phyloP scores from a whole-genome alignment of 2,113 vertebrate genomes.

The Polypterus bichir region DNA sequence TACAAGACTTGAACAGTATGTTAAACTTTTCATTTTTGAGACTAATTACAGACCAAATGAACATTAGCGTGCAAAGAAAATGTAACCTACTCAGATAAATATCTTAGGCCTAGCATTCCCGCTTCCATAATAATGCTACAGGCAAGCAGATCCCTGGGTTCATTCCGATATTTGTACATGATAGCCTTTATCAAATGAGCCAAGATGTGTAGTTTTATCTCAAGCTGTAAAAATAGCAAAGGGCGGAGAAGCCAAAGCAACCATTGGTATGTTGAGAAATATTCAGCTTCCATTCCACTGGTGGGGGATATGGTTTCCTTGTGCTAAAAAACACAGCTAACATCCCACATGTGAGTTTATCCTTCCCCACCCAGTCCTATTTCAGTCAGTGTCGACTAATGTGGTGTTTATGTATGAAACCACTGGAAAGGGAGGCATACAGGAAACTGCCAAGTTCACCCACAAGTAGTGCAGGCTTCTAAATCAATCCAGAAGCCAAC shows the following conservation, averaged over 20 bases:
- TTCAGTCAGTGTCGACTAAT: slow-evolving; percentile 34
- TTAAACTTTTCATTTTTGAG: neutral
- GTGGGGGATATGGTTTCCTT: slow-evolving; percentile 32
- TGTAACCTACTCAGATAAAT: slow-evolving; percentile 10
- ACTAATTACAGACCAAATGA: neutral
- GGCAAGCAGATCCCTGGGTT: slow-evolving; percentile 4
- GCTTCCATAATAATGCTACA: slow-evolving; percentile 1
- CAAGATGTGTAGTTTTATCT: slow-evolving; percentile 10
- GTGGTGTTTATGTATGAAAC: slow-evolving; percentile 35
- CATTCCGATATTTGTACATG: neutral
- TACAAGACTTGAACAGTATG: neutral
- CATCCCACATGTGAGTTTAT: slow-evolving; percentile 43
- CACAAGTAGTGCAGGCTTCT: neutral
- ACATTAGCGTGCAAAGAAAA: slow-evolving; percentile 3
- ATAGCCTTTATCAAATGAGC: neutral
- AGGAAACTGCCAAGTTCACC: slow-evolving; percentile 16
- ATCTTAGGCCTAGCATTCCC: slow-evolving; percentile 5
- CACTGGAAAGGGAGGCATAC: slow-evolving; percentile 21
- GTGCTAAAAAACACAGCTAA: slow-evolving; percentile 32
- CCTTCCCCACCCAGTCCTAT: slow-evolving; percentile 42
- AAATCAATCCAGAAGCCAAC: neutral
- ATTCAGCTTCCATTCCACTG: slow-evolving; percentile 40
- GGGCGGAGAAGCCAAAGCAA: slow-evolving; percentile 52
- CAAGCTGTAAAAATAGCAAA: slow-evolving; percentile 44
- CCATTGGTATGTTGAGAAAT: slow-evolving; percentile 59